phyloP scores from a whole-genome alignment of 2,888 invertebrate species.

The Ornithoptera alexandrae region DNA sequence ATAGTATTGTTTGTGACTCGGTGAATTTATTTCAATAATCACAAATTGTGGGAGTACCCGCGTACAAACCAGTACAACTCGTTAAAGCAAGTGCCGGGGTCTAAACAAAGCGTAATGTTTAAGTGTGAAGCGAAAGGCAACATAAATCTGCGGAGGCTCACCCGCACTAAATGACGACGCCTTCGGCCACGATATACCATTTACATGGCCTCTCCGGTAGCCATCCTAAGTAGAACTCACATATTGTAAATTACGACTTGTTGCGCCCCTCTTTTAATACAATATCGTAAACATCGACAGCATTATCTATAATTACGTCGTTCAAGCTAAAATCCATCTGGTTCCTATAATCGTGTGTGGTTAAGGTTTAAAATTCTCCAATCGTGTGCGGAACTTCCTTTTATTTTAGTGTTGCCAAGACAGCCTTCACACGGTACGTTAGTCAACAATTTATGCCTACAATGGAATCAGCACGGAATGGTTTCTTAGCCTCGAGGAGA shows the following conservation, averaged over 20 bases:
- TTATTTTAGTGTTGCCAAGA: conserved; percentile 53
- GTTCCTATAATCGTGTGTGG: conserved; percentile 43
- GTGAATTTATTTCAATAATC: conserved; percentile 30
- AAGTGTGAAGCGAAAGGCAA: conserved; percentile 49
- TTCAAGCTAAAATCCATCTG: conserved; percentile 36
- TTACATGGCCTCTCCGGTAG: conserved; percentile 46
- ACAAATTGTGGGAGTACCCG: conserved; percentile 34
- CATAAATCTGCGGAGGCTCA: conserved; percentile 54
- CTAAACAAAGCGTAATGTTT: conserved; percentile 52
- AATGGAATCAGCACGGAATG: conserved; percentile 62
- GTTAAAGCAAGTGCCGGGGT: conserved; percentile 37
- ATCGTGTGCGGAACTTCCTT: conserved; percentile 35
- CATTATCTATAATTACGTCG: conserved; percentile 38
- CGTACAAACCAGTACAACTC: conserved; percentile 31
- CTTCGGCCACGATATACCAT: conserved; percentile 42
- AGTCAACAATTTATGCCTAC: conserved; percentile 58
- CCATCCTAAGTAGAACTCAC: conserved; percentile 38
- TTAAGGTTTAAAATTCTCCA: conserved; percentile 48
- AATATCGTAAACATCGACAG: conserved; percentile 28
- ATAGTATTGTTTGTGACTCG: conserved; percentile 14
- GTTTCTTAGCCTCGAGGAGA: conserved; percentile 57
- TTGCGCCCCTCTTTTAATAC: conserved; percentile 33
- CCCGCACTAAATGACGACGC: conserved; percentile 53
- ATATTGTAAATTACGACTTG: conserved; percentile 38
- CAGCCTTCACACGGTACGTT: conserved; percentile 51